Evolutionary conservation across 2,888 invertebrate species (phyloP).

Genomic region (Eristalis intricaria): DNA sequence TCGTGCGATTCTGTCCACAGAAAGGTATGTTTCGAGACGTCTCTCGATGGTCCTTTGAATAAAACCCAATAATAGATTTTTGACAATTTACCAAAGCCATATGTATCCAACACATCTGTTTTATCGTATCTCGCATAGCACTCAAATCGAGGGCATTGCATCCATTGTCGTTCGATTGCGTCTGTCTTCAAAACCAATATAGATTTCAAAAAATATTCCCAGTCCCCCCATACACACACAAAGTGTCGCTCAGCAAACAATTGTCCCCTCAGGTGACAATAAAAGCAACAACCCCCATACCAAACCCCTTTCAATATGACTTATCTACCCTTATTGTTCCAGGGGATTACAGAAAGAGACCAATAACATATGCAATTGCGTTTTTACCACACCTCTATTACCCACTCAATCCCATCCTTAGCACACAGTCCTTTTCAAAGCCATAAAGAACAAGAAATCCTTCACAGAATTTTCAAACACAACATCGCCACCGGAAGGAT

Average conservation of each 20-base stretch:
- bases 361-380: conserved; percentile 69
- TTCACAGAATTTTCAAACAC: conserved; percentile 27
- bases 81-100: neutral
- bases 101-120: neutral
- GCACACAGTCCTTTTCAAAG: conserved; percentile 37
- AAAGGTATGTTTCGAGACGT: no score
- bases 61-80: neutral
- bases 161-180: neutral
- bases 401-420: conserved; percentile 52
- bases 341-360: conserved; percentile 56
- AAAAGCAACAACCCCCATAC: conserved; percentile 29
- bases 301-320: conserved; percentile 38
- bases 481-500: conserved; percentile 19
- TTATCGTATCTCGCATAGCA: neutral
- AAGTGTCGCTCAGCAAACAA: conserved; percentile 58
- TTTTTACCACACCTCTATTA: conserved; percentile 61
- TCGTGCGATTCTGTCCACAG: no score
- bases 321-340: conserved; percentile 55
- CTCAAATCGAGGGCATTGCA: conserved; percentile 31
- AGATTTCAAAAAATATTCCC: conserved; percentile 41
- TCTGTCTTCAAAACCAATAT: conserved; percentile 30
- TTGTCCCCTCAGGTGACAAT: conserved; percentile 51
- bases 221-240: conserved; percentile 3
- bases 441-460: conserved; percentile 55
- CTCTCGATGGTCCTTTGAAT: neutral